Conservation (phyloP, 2,113 vertebrate genomes). For the Cephalopterus ornatus region DNA sequence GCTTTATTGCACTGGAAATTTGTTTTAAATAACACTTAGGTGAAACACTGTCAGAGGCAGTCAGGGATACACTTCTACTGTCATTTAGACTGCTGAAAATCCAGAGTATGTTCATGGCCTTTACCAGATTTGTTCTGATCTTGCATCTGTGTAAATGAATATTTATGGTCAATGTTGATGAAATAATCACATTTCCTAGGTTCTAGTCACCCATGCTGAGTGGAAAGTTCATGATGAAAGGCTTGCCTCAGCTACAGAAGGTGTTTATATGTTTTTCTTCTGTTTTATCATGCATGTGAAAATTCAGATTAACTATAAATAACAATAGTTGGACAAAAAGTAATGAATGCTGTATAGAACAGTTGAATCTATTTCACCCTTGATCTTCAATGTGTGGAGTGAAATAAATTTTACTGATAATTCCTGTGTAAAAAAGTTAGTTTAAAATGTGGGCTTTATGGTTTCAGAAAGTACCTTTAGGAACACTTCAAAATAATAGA, state of each 20-base stretch:
- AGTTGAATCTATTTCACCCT: background rate
- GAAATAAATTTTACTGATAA: background rate
- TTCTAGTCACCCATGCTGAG: background rate
- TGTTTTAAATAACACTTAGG: slow-evolving; percentile 70
- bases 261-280: background rate
- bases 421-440: background rate
- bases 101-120: background rate
- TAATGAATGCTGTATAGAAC: background rate
- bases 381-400: background rate
- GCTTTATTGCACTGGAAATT: slow-evolving; percentile 71
- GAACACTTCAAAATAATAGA: background rate
- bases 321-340: background rate
- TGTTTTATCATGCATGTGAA: background rate
- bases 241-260: background rate
- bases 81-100: slow-evolving; percentile 13
- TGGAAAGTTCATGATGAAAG: background rate
- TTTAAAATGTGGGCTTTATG: background rate
- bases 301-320: background rate
- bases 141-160: background rate
- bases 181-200: background rate
- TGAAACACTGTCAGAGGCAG: slow-evolving; percentile 13
- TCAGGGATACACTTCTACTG: slow-evolving; percentile 1
- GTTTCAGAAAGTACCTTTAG: background rate
- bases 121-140: background rate
- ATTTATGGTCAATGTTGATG: background rate